Base-by-base conservation (phyloP, 2,797 vertebrate species). In the Agapornis canus region DNA sequence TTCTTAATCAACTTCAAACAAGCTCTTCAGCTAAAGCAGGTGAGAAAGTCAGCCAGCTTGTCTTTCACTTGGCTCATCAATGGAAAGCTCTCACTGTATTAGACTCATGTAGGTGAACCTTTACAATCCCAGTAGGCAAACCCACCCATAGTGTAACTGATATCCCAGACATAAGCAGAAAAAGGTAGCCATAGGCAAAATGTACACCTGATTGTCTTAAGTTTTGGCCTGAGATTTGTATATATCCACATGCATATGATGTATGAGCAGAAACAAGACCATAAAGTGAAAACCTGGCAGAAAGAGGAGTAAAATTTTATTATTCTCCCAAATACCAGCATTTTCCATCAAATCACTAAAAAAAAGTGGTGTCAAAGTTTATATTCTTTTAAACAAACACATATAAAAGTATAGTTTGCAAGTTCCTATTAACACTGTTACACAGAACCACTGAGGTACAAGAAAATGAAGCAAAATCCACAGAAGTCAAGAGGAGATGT, bases 171-270 rank as follows among this genome's bases (percentile, higher is more conserved):
- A 40, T 43, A 76, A 60, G 21, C 37, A 56, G 37, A 72, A 5
- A 57, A 39, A 43, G 11, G 23, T 16, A 66, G 35, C 11, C 56
- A 31, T 2, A 14, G 57, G n/a, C 35, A 75, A 89, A 57, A 32
- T 13, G 22, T 12, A 49, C 17, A 31, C 23, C 25, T 26, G 9
- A 60, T 20, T 35, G 29, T n/a, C 66, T 60, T 35, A 54, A 37
- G 20, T 68, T 86, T 90, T 51, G 39, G 26, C 13, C 42, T 45
- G 39, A 51, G 20, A 25, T 78, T 73, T 32, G 14, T 49, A 47
- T 14, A 23, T 11, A 39, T 26, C 16, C 29, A 31, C 13, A 5
- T 31, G 29, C 0, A 0, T 0, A 1, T 25, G 17, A 21, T 52
- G 9, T 4, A 0, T 39, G 9, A 2, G 0, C 39, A 54, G 18